Evolutionary conservation across 2,113 vertebrate species (phyloP).

Genomic region (Mirza zaza): DNA sequence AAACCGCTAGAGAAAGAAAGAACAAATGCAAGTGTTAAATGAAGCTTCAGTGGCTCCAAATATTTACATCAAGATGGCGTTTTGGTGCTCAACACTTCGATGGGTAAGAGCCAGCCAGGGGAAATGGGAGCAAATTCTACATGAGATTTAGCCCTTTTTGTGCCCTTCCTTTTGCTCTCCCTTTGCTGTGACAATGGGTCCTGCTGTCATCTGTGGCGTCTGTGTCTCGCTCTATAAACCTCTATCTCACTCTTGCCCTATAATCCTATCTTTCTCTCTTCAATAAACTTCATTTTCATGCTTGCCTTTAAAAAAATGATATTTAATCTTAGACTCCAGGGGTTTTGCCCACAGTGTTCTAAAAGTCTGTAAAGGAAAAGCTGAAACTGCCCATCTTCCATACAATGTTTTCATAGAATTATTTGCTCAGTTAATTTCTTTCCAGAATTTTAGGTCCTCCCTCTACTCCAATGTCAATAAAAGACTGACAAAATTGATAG

Average conservation of each 20-base stretch:
- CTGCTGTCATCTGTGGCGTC: too few species aligned
- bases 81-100: neutral
- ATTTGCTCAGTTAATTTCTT: neutral
- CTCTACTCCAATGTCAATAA: neutral
- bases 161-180: too few species aligned
- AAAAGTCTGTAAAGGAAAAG: neutral
- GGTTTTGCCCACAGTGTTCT: neutral
- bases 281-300: too few species aligned
- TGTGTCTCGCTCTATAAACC: too few species aligned
- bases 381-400: neutral
- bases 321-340: neutral
- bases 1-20: conserved; percentile 89
- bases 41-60: neutral
- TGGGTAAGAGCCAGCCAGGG: neutral
- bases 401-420: neutral
- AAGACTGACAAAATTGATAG: neutral
- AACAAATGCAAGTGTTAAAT: conserved; percentile 2
- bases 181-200: too few species aligned
- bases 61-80: neutral
- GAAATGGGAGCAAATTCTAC: neutral
- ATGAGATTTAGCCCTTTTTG: neutral
- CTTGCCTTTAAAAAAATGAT: too few species aligned
- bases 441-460: neutral
- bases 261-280: too few species aligned
- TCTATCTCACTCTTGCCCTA: too few species aligned